These are phyloP conservation scores for Myotis davidii DNA, from an alignment of 2,113 vertebrate species.

Conservation along the genomic window DNA sequence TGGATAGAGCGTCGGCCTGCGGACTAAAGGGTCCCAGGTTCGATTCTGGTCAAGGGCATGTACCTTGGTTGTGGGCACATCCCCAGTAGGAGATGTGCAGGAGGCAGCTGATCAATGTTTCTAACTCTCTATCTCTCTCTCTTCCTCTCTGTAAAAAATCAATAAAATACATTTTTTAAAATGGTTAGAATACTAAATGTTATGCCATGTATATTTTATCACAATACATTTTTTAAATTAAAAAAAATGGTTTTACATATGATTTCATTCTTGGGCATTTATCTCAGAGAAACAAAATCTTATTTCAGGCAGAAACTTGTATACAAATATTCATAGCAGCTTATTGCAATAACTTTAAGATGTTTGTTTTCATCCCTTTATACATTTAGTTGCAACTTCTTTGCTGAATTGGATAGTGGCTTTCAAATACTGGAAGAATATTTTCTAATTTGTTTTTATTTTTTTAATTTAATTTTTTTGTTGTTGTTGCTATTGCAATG, in stretches of 20 bases:
- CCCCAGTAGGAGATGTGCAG: too few relatives aligned
- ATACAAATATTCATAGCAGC: neutral
- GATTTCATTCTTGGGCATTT: neutral
- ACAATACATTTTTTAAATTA: neutral
- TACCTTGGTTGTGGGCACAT: too few relatives aligned
- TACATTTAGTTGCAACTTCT: neutral
- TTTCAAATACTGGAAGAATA: neutral
- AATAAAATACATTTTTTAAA: neutral
- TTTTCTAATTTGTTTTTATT: neutral
- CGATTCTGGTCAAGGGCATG: too few relatives aligned
- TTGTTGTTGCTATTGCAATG: neutral
- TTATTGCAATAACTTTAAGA: neutral
- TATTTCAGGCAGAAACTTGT: conserved; percentile 15
- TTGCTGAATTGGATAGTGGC: neutral
- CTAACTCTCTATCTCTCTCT: too few relatives aligned
- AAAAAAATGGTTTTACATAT: neutral
- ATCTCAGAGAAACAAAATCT: neutral
- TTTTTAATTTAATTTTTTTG: neutral
- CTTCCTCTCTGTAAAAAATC: too few relatives aligned
- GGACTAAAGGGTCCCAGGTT: too few relatives aligned
- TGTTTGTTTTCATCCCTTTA: neutral
- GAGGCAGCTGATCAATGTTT: too few relatives aligned
- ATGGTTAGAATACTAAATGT: neutral
- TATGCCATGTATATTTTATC: neutral
- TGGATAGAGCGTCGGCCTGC: too few relatives aligned